phyloP scores from a whole-genome alignment of 1,140 invertebrate genomes.

The Cotesia glomerata region DNA sequence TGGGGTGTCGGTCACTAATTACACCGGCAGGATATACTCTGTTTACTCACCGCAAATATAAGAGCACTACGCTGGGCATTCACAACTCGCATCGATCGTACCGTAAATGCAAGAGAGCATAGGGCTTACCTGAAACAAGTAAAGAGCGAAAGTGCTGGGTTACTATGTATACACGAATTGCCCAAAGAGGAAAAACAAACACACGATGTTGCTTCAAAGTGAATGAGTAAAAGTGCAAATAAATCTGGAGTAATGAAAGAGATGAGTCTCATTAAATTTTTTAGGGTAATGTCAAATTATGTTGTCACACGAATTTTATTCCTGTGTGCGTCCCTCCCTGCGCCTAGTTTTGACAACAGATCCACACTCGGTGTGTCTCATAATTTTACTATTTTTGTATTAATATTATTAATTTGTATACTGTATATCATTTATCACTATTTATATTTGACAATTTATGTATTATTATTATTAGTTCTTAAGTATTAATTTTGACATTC shows the following conservation, averaged over 20 bases:
- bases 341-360: no score
- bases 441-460: no score
- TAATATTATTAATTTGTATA: no score
- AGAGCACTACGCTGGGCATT: slow-evolving; percentile 31
- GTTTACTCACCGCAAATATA: slow-evolving; percentile 57
- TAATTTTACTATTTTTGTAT: no score
- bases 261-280: slow-evolving; percentile 6
- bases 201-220: slow-evolving; percentile 14
- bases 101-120: slow-evolving; percentile 13
- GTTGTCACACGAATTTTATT: no score
- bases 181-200: slow-evolving; percentile 20
- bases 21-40: slow-evolving; percentile 51
- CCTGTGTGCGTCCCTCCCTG: no score
- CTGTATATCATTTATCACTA: no score
- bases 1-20: slow-evolving; percentile 56
- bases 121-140: slow-evolving; percentile 54
- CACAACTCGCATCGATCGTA: slow-evolving; percentile 35
- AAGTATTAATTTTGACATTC: no score
- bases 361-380: no score
- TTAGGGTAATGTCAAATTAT: slow-evolving; percentile 1
- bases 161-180: slow-evolving; percentile 30
- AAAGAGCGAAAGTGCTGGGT: slow-evolving; percentile 29
- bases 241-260: slow-evolving; percentile 6
- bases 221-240: slow-evolving; percentile 19
- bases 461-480: no score